phyloP scores from a whole-genome alignment of 2,113 vertebrate genomes.

The Elaphurus davidianus region DNA sequence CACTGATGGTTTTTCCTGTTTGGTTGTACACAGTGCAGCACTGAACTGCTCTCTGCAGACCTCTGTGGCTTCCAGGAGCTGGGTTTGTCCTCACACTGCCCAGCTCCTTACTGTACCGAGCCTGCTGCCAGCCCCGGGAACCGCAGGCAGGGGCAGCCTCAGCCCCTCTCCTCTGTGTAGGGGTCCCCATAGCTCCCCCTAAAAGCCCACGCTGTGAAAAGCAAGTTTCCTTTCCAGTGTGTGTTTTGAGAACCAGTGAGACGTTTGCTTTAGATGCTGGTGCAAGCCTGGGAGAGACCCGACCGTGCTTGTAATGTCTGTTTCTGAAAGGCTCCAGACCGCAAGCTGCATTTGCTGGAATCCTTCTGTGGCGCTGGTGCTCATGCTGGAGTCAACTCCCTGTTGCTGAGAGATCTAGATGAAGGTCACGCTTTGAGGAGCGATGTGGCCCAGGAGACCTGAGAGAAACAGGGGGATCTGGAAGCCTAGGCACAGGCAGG shows the following conservation, averaged over 20 bases:
- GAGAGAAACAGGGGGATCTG: not conserved
- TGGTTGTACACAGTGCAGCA: rapidly evolving
- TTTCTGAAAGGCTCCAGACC: not conserved
- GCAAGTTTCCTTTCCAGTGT: not conserved
- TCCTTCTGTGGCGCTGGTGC: rapidly evolving
- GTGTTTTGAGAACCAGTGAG: not conserved
- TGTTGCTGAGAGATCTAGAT: rapidly evolving
- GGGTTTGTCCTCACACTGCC: not conserved
- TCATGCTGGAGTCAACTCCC: rapidly evolving
- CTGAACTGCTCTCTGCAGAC: not conserved
- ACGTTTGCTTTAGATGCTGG: no score
- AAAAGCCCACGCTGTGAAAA: no score
- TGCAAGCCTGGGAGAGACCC: not conserved
- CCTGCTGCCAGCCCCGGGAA: no score
- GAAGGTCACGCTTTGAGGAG: not conserved
- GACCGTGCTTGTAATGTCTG: rapidly evolving
- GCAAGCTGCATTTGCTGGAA: rapidly evolving
- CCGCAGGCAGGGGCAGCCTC: rapidly evolving
- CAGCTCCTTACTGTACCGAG: not conserved
- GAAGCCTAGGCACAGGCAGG: rapidly evolving
- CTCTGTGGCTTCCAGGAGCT: not conserved
- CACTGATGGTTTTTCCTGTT: rapidly evolving
- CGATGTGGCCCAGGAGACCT: rapidly evolving
- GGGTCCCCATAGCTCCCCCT: no score
- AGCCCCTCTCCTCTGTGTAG: rapidly evolving